Conservation (phyloP, 2,113 vertebrate species). For the Leucopternis melanops region DNA sequence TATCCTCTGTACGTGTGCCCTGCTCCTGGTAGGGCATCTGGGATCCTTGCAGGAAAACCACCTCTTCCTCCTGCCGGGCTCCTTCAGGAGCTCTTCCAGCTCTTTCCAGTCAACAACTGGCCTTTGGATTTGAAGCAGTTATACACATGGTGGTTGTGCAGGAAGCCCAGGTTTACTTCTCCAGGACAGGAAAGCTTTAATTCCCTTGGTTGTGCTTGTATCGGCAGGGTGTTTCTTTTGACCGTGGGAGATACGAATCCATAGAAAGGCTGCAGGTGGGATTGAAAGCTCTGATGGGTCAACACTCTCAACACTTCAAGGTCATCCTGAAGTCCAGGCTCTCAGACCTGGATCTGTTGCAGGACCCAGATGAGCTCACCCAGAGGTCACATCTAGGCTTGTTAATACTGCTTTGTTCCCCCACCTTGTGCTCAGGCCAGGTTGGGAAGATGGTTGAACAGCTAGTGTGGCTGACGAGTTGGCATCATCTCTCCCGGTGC, state of each 20-base stretch:
- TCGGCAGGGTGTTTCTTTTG: background rate
- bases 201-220: background rate
- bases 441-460: background rate
- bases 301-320: background rate
- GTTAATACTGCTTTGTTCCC: background rate
- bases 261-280: background rate
- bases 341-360: background rate
- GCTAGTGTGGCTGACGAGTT: background rate
- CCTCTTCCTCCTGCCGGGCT: background rate
- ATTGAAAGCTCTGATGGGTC: accelerated
- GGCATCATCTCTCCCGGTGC: no score
- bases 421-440: no score
- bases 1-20: accelerated
- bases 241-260: accelerated
- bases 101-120: background rate
- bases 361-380: background rate
- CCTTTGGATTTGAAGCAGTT: background rate
- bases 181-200: background rate
- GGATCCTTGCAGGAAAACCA: background rate
- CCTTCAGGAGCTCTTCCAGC: background rate
- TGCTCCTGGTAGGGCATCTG: background rate
- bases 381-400: no score
- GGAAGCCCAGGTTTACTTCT: background rate
- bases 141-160: no score
- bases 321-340: background rate